A percentile compares a stretch with the other conserved stretches of the same genome.
Conservation (phyloP, 2,888 invertebrate species). For the Pseudoips prasinana region DNA sequence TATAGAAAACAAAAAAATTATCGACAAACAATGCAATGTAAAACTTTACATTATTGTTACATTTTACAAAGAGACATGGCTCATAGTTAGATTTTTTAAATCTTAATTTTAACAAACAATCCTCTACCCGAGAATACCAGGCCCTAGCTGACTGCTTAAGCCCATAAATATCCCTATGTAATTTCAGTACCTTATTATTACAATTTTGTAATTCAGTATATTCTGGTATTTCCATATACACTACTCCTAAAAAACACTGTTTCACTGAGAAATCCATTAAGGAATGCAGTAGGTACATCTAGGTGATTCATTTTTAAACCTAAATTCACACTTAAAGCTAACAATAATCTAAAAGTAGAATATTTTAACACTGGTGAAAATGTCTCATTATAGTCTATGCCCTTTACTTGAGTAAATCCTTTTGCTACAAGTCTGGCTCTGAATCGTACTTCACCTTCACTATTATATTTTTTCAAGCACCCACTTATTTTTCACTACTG, state of each 20-base stretch:
- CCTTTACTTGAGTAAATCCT: constrained; percentile 3
- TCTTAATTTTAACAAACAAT: constrained; percentile 2
- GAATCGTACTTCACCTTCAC: constrained; percentile 2
- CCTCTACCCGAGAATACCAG: constrained; percentile 5
- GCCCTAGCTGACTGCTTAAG: constrained; percentile 6
- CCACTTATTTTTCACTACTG: no score
- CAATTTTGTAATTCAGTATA: constrained; percentile 5
- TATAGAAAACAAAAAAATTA: constrained; percentile 15
- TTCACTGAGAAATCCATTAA: constrained; percentile 7
- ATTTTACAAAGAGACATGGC: constrained; percentile 8
- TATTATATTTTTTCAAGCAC: constrained; percentile 3
- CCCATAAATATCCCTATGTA: constrained; percentile 7
- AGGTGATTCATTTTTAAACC: constrained; percentile 1
- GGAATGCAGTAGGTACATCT: constrained; percentile 4
- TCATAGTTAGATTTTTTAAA: constrained; percentile 7
- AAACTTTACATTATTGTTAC: not conserved
- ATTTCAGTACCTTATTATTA: constrained; percentile 4
- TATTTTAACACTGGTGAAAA: constrained; percentile 6
- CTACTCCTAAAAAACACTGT: no score
- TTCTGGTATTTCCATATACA: constrained; percentile 9
- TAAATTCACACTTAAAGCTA: constrained; percentile 6
- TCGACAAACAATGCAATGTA: constrained; percentile 9
- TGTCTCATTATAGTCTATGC: constrained; percentile 8
- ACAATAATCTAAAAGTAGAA: constrained; percentile 5
- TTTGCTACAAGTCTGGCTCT: constrained; percentile 6